Base-by-base conservation (phyloP, 2,888 invertebrate genomes). In the Drosophila picticornis region DNA sequence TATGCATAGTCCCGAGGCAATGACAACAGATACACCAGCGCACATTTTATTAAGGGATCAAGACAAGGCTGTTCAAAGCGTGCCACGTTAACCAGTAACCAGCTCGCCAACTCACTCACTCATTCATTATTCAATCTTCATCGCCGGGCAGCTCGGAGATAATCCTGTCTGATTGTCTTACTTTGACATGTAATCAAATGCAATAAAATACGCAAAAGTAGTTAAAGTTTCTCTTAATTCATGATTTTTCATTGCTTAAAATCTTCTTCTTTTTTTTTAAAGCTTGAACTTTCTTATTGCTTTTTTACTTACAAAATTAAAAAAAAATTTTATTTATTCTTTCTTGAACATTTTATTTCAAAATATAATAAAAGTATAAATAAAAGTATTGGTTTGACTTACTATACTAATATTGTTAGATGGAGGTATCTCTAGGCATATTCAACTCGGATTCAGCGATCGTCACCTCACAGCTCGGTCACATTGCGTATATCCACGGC, bases 401-500 rank as follows among this genome's bases (percentile, higher is more conserved):
- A 67, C 4, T 1, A 19, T 9, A 36, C 10, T 55, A 31, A n/a
- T 16, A 27, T 16, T 25, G n/a, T 13, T 36, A 16, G 2, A 25
- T 19, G 16, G 34, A 34, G 36, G 71, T 36, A 57, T 52, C 51
- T 71, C 34, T 71, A 34, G 27, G 31, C 4, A 25, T 25, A 9
- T 46, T 16, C 7, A 16, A 46, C 25, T 25, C 16, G 25, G 9
- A 46, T 46, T 46, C 13, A 22, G 22, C 46, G 46, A 13, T 22
- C 13, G 2, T 46, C 46, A 9, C 46, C 22, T 43, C 40, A 83
- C 10, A 75, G 70, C 43, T 78, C 68, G 0, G 77, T 67, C 2
- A 68, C 60, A 50, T 66, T 58, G 22, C 80, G 65, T 56, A 72
- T 73, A 55, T 88, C 74, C 34, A 81, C 79, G 56, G 73, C 77